These are phyloP conservation scores for Pollicipes pollicipes DNA, from an alignment of 1,140 invertebrate genomes.

Conservation along the genomic window DNA sequence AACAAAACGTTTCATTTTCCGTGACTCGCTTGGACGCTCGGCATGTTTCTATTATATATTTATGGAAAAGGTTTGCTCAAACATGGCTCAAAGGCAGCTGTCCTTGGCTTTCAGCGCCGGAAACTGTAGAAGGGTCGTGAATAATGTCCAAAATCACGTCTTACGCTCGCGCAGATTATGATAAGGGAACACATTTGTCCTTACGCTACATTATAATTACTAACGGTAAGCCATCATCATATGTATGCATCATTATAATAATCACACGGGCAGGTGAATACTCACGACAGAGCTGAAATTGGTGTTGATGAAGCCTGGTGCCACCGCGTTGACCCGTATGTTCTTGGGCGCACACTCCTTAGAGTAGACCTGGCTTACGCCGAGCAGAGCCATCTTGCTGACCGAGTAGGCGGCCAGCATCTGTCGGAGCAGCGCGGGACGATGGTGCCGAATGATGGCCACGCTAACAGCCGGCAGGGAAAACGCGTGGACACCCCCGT, in stretches of 20 bases:
- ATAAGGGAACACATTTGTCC: no score
- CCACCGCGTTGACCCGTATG: constrained; percentile 82
- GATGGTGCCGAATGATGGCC: no score
- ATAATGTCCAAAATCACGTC: background rate
- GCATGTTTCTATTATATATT: no score
- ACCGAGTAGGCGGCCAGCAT: constrained; percentile 76
- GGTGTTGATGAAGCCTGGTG: constrained; percentile 79
- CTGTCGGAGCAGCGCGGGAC: constrained; percentile 29
- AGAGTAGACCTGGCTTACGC: constrained; percentile 64
- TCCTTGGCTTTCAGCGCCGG: no score
- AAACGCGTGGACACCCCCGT: no score
- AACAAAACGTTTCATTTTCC: no score
- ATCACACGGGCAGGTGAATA: background rate
- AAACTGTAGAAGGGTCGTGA: no score
- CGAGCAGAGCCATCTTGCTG: constrained; percentile 82
- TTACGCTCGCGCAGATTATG: background rate
- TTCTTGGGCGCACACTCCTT: constrained; percentile 49
- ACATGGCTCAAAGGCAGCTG: no score
- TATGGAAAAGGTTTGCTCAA: no score
- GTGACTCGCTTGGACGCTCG: no score
- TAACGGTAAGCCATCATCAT: constrained; percentile 7
- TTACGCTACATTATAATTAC: no score
- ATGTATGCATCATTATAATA: background rate
- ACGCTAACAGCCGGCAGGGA: no score
- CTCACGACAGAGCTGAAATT: constrained; percentile 65